phyloP scores from a whole-genome alignment of 2,888 invertebrate genomes.

The Drosophila ochracea region DNA sequence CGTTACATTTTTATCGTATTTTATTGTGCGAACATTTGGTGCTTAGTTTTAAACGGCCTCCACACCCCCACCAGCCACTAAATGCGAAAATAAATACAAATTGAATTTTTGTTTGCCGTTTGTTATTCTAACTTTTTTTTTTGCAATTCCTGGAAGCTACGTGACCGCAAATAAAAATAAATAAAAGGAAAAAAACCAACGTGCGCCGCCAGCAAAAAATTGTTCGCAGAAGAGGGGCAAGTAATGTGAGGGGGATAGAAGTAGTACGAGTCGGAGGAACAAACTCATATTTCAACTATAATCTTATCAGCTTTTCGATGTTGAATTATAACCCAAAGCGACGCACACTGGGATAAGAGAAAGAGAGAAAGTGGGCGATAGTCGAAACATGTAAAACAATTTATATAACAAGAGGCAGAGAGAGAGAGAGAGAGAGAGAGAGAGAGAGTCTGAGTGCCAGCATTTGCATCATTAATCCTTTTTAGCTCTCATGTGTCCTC shows the following conservation, averaged over 20 bases:
- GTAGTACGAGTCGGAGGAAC: slow-evolving; percentile 11
- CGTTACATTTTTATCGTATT: neutral
- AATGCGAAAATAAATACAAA: neutral
- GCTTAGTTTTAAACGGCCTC: neutral
- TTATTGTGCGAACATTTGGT: neutral
- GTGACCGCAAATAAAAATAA: slow-evolving; percentile 57
- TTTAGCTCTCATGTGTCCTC: slow-evolving; percentile 45
- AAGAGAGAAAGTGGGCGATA: neutral
- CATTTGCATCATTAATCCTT: slow-evolving; percentile 61
- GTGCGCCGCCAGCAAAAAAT: slow-evolving; percentile 13
- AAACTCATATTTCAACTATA: slow-evolving; percentile 71
- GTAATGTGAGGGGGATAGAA: neutral
- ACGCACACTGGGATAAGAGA: slow-evolving; percentile 10
- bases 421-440: neutral
- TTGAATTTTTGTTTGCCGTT: neutral
- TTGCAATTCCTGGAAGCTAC: slow-evolving; percentile 48
- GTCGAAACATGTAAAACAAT: slow-evolving; percentile 51
- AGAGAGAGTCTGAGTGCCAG: neutral
- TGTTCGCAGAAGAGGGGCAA: neutral
- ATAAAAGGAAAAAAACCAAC: slow-evolving; percentile 11
- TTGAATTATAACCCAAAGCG: slow-evolving; percentile 63
- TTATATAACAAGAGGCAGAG: slow-evolving; percentile 36
- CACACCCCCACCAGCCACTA: neutral
- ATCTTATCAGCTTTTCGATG: slow-evolving; percentile 74
- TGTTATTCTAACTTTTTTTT: slow-evolving; percentile 5